These are phyloP conservation scores for Cuculus canorus DNA, from an alignment of 2,797 vertebrate species.

Conservation along the genomic window DNA sequence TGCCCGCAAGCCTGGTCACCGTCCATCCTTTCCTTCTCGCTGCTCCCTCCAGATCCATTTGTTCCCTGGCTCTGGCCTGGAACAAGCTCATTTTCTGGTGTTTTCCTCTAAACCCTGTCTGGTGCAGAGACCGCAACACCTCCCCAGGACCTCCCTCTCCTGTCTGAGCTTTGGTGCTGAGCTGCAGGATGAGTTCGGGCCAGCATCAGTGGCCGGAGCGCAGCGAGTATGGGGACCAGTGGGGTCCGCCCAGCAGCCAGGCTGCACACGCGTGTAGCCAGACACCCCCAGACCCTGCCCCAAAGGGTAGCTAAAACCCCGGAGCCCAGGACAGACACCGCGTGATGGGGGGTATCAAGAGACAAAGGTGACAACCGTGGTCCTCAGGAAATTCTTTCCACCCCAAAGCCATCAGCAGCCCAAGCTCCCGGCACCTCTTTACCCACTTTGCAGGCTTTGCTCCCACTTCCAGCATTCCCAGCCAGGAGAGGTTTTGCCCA, in stretches of 20 bases:
- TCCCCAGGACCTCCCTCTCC: rapidly evolving
- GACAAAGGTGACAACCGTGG: not conserved
- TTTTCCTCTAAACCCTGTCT: not conserved
- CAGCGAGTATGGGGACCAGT: rapidly evolving
- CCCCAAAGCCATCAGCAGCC: not conserved
- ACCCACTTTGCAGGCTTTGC: not conserved
- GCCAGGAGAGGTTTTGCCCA: not conserved
- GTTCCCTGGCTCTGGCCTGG: no score
- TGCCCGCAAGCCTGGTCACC: rapidly evolving
- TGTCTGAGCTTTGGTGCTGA: rapidly evolving
- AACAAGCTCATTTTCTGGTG: rapidly evolving
- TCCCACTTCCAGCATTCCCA: not conserved
- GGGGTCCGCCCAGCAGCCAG: not conserved
- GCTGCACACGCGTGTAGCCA: not conserved
- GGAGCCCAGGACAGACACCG: not conserved
- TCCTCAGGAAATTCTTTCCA: not conserved
- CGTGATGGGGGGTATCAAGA: rapidly evolving
- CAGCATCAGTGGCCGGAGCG: rapidly evolving
- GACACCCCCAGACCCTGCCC: not conserved
- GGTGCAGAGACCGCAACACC: rapidly evolving
- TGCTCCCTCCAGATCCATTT: not conserved
- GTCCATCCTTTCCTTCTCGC: not conserved
- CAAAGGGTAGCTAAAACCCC: not conserved
- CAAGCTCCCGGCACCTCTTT: not conserved
- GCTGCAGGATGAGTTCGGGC: not conserved